Base-by-base conservation (phyloP, 2,113 vertebrate genomes). In the Peromyscus californicus region DNA sequence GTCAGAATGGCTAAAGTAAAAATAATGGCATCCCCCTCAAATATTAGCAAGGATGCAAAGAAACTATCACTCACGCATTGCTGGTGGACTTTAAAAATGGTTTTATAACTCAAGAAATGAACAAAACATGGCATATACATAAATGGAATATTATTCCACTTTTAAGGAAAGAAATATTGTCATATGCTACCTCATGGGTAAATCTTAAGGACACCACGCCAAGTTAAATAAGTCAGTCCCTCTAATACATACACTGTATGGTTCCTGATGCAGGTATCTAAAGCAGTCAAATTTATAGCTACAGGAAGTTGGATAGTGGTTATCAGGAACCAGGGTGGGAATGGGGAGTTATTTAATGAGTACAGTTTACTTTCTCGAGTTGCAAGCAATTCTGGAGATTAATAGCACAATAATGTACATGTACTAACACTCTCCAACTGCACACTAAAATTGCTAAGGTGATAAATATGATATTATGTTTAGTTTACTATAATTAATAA, bases 401-500 rank as follows among this genome's bases (percentile, higher is more conserved):
- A 4, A 63, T 2, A 51, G 1, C 15, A 70, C 33, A 84, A 90
- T 19, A 85, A 48, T 39, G 15, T 42, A 42, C 57, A 70, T 54
- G 39, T 63, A 85, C 48, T 57, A 92, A 69, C 42, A 69, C 16
- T 24, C 29, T 39, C 31, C 5, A 84, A 90, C 79, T 84, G 31
- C n/a, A 89, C 17, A 39, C 48, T 69, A 61, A 75, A 85, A 39
- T 90, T 42, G 72, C 31, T 48, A 94, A 39, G 7, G 51, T 87
- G 36, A 10, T 51, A 90, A 51, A 87, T 86, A 86, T 45, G 33
- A 72, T 57, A 70, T n/a, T 91, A 69, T 17, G 39, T 24, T 24
- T 82, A 82, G 92, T 70, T 80, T 82, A 74, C 39, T 22, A 78
- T 26, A 61, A 80, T 72, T 87, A 92, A 89, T 74, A 80, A 42